phyloP scores from a whole-genome alignment of 2,797 vertebrate species.

The Percopsis omiscomaycus region DNA sequence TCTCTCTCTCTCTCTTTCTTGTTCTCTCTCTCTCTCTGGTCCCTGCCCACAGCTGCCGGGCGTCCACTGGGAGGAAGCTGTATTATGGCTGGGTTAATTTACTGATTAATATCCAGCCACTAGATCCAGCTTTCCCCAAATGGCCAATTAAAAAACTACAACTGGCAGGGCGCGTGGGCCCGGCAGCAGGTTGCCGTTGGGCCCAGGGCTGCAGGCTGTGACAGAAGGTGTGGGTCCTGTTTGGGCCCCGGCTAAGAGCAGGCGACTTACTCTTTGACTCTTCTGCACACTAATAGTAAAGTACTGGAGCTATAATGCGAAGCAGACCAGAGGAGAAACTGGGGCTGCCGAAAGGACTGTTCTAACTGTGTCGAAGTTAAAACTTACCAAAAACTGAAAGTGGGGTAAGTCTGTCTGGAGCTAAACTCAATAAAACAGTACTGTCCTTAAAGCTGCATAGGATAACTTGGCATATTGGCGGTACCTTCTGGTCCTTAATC shows the following conservation, averaged over 20 bases:
- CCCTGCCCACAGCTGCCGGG: conserved; percentile 84
- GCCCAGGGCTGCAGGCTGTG: conserved; percentile 89
- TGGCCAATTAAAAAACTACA: conserved; percentile 99
- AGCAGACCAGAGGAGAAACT: conserved; percentile 55
- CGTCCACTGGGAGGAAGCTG: conserved; percentile 90
- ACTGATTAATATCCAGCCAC: conserved; percentile 99
- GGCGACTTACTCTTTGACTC: conserved; percentile 72
- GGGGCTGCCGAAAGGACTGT: conserved; percentile 34
- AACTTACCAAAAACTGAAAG: conserved; percentile 17
- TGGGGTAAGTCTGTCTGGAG: conserved; percentile 3
- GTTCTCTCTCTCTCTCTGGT: conserved; percentile 21
- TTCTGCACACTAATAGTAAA: conserved; percentile 77
- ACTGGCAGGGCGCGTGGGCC: conserved; percentile 92
- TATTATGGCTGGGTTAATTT: conserved; percentile 99
- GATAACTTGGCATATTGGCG: too few species aligned
- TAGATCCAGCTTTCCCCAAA: conserved; percentile 99
- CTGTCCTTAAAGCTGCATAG: too few species aligned
- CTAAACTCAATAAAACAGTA: background rate
- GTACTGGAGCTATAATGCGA: conserved; percentile 60
- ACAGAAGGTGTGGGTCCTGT: conserved; percentile 87
- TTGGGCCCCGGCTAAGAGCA: conserved; percentile 61
- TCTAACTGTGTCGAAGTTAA: background rate
- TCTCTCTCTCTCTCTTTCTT: conserved; percentile 15
- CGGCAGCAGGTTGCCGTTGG: conserved; percentile 92
- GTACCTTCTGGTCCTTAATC: too few species aligned